Percentiles rank a stretch among this genome's conserved stretches.
These are phyloP conservation scores for Cantharis nigra DNA, from an alignment of 2,888 invertebrate species.

Conservation along the genomic window DNA sequence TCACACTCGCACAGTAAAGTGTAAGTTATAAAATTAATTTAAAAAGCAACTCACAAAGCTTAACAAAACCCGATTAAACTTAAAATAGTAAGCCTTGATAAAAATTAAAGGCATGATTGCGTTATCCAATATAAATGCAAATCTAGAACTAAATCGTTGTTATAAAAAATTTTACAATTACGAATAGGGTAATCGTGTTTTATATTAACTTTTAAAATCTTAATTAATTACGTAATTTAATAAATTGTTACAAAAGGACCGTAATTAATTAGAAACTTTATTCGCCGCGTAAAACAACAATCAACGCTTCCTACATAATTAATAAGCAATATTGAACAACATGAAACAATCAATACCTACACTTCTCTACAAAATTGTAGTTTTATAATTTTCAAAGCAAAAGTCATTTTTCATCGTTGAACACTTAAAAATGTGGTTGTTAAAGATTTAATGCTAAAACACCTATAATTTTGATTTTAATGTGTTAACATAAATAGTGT, in stretches of 20 bases:
- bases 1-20: neutral
- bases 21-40: neutral
- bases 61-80: neutral
- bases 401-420: neutral
- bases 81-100: neutral
- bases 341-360: neutral
- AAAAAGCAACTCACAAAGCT: neutral
- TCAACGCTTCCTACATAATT: neutral
- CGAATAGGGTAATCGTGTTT: neutral
- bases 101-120: neutral
- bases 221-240: neutral
- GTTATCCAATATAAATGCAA: neutral
- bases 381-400: neutral
- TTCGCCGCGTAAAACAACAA: neutral
- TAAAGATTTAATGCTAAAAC: neutral
- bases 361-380: neutral
- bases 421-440: neutral
- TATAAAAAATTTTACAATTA: neutral
- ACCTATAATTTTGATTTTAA: neutral
- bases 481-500: neutral
- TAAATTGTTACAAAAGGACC: neutral
- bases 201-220: neutral
- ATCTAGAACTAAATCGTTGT: neutral
- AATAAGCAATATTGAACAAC: neutral
- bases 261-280: neutral